Base-by-base conservation (phyloP, 2,797 vertebrate genomes). In the Acanthiza pusilla region DNA sequence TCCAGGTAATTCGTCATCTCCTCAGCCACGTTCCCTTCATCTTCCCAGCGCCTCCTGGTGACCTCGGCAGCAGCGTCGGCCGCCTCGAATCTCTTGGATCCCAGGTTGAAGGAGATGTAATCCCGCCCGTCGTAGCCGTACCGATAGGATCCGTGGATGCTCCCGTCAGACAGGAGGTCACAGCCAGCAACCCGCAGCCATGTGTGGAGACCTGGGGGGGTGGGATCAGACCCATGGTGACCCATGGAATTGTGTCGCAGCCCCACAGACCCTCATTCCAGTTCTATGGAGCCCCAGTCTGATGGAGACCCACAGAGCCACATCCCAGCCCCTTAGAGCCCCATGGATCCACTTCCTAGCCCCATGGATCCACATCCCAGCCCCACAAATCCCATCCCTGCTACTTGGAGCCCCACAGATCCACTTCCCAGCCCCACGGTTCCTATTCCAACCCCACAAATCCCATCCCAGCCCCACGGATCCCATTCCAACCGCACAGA, bases 81-180 rank as follows among this genome's bases (percentile, higher is more conserved):
- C 0, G 16, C 6, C 32, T 30, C 5, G 0, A 53, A 53, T 13
- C 9, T 29, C 74, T 6, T 0, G 5, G 25, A 53, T n/a, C 7
- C 34, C 34, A 10, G 34, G 1, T 61, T 13, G 1, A 75, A 40
- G 72, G 34, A 75, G 27, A 60, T 3, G 16, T 10, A 50, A 32
- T 61, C 72, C 29, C 1, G 2, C 16, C 55, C 10, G 0, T 61
- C 8, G 1, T 25, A 48, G 36, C 45, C 11, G 0, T 2, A 0
- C 45, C 2, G 22, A 1, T 0, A 0, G 5, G 11, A 16, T 8
- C 36, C 22, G 13, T 2, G 22, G 57, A 61, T 0, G 0, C 45
- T 40, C 45, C 45, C 29, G 0, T 75, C 2, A 10, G n/a, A 36
- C 57, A 36, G 34, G 57, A 58, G 57, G 57, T 58, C 57, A 58